These are phyloP conservation scores for Ptilodon capucinus DNA, from an alignment of 2,888 invertebrate genomes.

Conservation along the genomic window DNA sequence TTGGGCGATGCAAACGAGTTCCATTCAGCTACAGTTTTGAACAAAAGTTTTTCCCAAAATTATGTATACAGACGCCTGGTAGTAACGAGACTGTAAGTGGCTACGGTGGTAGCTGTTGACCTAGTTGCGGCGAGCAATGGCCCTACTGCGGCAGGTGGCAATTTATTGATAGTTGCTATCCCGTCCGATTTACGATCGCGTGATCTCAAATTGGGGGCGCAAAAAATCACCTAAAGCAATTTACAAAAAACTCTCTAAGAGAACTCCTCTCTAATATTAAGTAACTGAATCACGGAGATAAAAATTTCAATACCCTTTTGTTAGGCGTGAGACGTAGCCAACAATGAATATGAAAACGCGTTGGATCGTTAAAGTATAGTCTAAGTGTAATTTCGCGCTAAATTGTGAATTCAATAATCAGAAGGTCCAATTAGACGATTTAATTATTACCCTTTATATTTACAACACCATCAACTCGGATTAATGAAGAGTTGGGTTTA, in stretches of 20 bases:
- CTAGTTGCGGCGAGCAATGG: conserved; percentile 31
- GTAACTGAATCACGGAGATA: conserved; percentile 34
- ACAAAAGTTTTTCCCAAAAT: not conserved
- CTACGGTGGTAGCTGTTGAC: conserved; percentile 31
- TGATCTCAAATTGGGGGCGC: not conserved
- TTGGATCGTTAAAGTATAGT: conserved; percentile 44
- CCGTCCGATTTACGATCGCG: conserved; percentile 15
- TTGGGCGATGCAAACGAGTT: conserved; percentile 18
- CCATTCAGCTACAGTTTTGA: conserved; percentile 9
- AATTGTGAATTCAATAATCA: conserved; percentile 40
- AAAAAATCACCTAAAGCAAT: not conserved
- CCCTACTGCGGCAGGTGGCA: conserved; percentile 23
- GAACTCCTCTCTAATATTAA: conserved; percentile 25
- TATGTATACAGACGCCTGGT: conserved; percentile 2
- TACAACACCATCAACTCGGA: no score
- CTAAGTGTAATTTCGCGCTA: conserved; percentile 48
- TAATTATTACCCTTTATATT: conserved; percentile 7
- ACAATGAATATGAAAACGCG: conserved; percentile 55
- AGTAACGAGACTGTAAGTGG: conserved; percentile 6
- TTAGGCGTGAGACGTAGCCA: conserved; percentile 18
- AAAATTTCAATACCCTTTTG: conserved; percentile 45
- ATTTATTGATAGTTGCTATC: conserved; percentile 31
- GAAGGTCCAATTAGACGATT: conserved; percentile 9
- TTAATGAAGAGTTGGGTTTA: no score
- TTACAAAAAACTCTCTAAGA: not conserved